Percentiles rank a stretch among this genome's conserved stretches.
Evolutionary conservation across 1,140 invertebrate genomes (phyloP).

Genomic region (Sinella curviseta): DNA sequence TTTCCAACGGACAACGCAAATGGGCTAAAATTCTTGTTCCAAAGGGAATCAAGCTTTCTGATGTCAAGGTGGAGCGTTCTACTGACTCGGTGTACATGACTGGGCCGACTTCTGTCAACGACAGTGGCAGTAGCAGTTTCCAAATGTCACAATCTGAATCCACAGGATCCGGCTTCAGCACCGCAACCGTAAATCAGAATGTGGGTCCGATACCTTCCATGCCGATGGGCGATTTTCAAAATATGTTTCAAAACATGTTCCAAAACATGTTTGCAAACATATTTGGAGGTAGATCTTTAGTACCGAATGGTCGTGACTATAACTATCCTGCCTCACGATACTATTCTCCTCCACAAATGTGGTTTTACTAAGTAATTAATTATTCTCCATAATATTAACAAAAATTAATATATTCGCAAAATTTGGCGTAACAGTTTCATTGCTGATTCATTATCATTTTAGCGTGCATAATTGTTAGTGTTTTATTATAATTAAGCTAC

Average conservation of each 20-base stretch:
- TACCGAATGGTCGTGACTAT: background rate
- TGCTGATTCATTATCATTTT: too few species aligned
- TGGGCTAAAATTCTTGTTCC: background rate
- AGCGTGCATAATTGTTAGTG: too few species aligned
- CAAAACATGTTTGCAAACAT: background rate
- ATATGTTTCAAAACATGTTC: slow-evolving; percentile 1
- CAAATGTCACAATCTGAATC: background rate
- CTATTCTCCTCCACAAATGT: background rate
- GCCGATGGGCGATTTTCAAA: background rate
- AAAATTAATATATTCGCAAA: too few species aligned
- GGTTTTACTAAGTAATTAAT: background rate
- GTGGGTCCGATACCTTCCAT: too few species aligned
- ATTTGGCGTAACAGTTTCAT: too few species aligned
- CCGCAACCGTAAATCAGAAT: too few species aligned
- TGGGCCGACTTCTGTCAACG: background rate
- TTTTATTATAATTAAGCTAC: too few species aligned
- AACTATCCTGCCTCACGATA: background rate
- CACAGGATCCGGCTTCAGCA: too few species aligned
- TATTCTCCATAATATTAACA: too few species aligned
- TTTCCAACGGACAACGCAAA: background rate
- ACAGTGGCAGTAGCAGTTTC: background rate
- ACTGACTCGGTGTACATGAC: background rate
- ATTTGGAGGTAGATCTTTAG: background rate
- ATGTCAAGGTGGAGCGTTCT: background rate
- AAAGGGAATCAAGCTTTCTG: background rate